Conservation (phyloP, 2,113 vertebrate genomes). For the Bos taurus region DNA sequence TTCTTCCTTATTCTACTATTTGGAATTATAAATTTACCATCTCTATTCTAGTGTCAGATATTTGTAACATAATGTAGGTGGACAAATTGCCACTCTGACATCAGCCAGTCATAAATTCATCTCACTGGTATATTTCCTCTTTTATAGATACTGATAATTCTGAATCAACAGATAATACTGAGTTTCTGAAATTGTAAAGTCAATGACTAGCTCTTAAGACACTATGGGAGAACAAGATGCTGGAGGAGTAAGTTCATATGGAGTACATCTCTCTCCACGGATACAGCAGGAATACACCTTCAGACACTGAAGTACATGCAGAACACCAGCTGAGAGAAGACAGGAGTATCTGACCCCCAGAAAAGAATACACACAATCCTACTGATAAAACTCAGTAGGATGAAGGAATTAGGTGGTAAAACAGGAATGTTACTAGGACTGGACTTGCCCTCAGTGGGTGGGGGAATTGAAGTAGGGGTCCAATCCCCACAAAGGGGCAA, state of each 20-base stretch:
- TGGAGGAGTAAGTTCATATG: rapidly evolving
- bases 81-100: not conserved
- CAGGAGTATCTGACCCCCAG: not conserved
- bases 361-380: not conserved
- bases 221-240: not conserved
- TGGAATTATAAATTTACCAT: not conserved
- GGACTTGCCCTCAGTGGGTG: not conserved
- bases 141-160: not conserved
- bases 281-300: not conserved
- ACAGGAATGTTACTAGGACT: not conserved
- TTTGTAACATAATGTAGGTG: not conserved
- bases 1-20: not conserved
- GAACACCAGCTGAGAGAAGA: not conserved
- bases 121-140: not conserved
- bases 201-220: not conserved
- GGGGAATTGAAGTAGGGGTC: not conserved
- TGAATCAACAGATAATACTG: not conserved
- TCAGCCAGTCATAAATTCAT: not conserved
- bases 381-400: not conserved
- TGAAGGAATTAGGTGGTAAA: not conserved
- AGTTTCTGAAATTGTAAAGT: not conserved
- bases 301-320: not conserved
- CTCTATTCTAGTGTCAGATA: not conserved
- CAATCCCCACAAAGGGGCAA: not conserved
- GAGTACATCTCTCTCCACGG: not conserved